A percentile compares a stretch with the other conserved stretches of the same genome.
phyloP scores from a whole-genome alignment of 2,888 invertebrate genomes.

The Epinotia nisella region DNA sequence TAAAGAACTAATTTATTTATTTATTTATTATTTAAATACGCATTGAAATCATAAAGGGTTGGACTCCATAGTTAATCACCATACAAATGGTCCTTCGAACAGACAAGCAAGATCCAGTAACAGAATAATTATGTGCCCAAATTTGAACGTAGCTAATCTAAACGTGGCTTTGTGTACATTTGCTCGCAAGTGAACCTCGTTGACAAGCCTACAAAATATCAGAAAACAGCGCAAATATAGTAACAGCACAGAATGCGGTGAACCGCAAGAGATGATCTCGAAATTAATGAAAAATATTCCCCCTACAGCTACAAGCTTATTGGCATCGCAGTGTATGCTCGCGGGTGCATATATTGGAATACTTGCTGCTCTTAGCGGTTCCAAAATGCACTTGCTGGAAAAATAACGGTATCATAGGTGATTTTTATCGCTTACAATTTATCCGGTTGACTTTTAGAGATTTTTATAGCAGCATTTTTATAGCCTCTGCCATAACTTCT shows the following conservation, averaged over 20 bases:
- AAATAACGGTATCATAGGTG: neutral
- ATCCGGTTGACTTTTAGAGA: neutral
- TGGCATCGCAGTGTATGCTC: conserved; percentile 5
- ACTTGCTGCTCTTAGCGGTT: conserved; percentile 11
- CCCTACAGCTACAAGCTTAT: neutral
- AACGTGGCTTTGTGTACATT: neutral
- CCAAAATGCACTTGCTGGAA: conserved; percentile 1
- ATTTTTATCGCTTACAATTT: neutral
- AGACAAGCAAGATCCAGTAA: too few species aligned
- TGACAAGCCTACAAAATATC: neutral
- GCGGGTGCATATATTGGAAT: conserved; percentile 29
- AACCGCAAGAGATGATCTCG: conserved; percentile 10
- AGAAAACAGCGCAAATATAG: neutral
- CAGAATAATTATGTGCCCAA: too few species aligned
- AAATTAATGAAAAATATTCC: conserved; percentile 29
- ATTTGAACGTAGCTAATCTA: neutral
- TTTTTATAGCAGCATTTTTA: neutral
- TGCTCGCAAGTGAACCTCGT: neutral
- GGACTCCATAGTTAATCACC: too few species aligned
- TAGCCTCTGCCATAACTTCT: too few species aligned
- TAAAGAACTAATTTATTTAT: too few species aligned
- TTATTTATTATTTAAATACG: too few species aligned
- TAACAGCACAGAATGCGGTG: neutral
- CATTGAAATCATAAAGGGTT: too few species aligned
- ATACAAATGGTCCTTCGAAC: too few species aligned